phyloP scores from a whole-genome alignment of 2,888 invertebrate species.

The Tetrapedia diversipes region DNA sequence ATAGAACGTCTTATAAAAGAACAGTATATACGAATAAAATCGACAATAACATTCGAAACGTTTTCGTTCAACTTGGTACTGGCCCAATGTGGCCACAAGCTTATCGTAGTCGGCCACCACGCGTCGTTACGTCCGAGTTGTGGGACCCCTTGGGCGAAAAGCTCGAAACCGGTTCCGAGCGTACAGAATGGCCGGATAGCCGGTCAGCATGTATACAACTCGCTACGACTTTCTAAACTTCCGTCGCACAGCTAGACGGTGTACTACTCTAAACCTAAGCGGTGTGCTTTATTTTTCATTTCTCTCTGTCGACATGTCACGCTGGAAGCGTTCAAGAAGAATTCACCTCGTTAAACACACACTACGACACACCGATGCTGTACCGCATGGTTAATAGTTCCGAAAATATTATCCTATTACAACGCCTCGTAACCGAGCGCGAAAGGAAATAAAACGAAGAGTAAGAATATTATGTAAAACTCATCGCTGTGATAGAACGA shows the following conservation, averaged over 20 bases:
- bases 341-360: constrained; percentile 32
- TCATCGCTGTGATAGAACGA: neutral
- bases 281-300: constrained; percentile 45
- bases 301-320: constrained; percentile 33
- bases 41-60: constrained; percentile 42
- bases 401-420: constrained; percentile 16
- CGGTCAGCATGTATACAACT: constrained; percentile 56
- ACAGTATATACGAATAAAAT: constrained; percentile 10
- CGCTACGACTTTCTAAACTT: constrained; percentile 69
- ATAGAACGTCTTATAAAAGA: constrained; percentile 5
- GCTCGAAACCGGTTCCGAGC: constrained; percentile 64
- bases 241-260: constrained; percentile 49
- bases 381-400: neutral
- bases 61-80: constrained; percentile 49
- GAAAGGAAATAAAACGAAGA: neutral
- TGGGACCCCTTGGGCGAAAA: constrained; percentile 66
- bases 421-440: neutral
- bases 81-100: constrained; percentile 56
- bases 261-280: constrained; percentile 3
- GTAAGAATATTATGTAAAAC: neutral
- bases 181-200: constrained; percentile 61
- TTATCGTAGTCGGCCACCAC: constrained; percentile 66
- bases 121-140: constrained; percentile 71
- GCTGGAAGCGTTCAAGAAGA: constrained; percentile 24
- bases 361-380: neutral